These are phyloP conservation scores for Caenorhabditis sp. DNA, from an alignment of 2,888 invertebrate genomes.

Conservation along the genomic window DNA sequence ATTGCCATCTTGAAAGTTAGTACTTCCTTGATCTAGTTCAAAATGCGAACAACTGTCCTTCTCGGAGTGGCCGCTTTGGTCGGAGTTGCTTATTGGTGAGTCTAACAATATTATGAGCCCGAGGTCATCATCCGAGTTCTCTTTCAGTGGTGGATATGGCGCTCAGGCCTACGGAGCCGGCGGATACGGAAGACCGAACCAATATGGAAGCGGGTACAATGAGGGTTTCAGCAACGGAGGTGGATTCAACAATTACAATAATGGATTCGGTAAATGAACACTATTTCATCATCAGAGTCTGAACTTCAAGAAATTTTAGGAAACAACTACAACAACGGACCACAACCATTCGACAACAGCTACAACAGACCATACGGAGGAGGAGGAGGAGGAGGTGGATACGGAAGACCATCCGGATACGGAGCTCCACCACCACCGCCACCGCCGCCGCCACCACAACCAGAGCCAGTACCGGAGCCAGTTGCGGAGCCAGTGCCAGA, in stretches of 20 bases:
- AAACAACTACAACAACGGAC: slow-evolving; percentile 46
- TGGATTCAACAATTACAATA: slow-evolving; percentile 37
- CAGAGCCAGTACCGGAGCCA: slow-evolving; percentile 53
- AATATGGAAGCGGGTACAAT: slow-evolving; percentile 37
- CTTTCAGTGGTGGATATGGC: slow-evolving; percentile 55
- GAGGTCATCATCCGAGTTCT: not conserved
- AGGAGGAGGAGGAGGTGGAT: slow-evolving; percentile 38
- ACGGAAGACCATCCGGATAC: slow-evolving; percentile 41
- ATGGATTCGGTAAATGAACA: slow-evolving; percentile 24
- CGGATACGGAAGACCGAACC: slow-evolving; percentile 40
- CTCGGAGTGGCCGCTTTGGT: slow-evolving; percentile 35
- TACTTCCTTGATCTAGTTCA: slow-evolving; percentile 29
- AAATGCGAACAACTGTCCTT: slow-evolving; percentile 46
- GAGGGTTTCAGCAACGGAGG: slow-evolving; percentile 9
- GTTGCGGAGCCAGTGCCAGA: slow-evolving; percentile 47
- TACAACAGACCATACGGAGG: slow-evolving; percentile 46
- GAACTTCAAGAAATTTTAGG: not conserved
- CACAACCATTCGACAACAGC: slow-evolving; percentile 36
- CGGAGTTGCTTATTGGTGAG: slow-evolving; percentile 43
- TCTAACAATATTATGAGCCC: not conserved
- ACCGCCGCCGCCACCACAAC: slow-evolving; percentile 40
- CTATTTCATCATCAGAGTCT: not conserved
- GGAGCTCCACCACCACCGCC: slow-evolving; percentile 44
- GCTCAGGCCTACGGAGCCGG: slow-evolving; percentile 43
- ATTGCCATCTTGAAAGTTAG: slow-evolving; percentile 1